Percentiles rank a stretch among this genome's conserved stretches.
phyloP scores from a whole-genome alignment of 2,797 vertebrate genomes.

The Sebastes nivosus region DNA sequence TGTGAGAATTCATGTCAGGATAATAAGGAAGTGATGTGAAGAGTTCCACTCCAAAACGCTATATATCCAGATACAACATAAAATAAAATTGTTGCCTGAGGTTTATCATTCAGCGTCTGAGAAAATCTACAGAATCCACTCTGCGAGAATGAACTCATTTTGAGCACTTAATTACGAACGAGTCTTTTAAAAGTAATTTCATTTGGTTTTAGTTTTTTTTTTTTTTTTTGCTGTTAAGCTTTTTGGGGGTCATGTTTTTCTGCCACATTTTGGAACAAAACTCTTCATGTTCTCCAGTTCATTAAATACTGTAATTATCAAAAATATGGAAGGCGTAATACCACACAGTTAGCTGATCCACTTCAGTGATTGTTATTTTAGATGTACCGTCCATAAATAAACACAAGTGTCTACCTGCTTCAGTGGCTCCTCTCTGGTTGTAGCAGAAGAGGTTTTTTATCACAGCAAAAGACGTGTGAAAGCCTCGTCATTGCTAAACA shows the following conservation, averaged over 20 bases:
- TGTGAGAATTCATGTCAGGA: constrained; percentile 53
- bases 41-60: constrained; percentile 53
- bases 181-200: constrained; percentile 25
- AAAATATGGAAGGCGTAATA: constrained; percentile 37
- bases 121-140: constrained; percentile 45
- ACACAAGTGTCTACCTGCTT: constrained; percentile 29
- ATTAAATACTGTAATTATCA: constrained; percentile 37
- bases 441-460: constrained; percentile 21
- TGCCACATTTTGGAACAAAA: constrained; percentile 49
- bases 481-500: constrained; percentile 40
- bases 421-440: constrained; percentile 25
- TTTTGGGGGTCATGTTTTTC: constrained; percentile 13
- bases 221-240: neutral
- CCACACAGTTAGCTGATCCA: constrained; percentile 45
- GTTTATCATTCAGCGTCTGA: constrained; percentile 55
- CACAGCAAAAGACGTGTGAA: constrained; percentile 25
- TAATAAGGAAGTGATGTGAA: constrained; percentile 56
- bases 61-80: constrained; percentile 47
- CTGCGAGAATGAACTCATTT: constrained; percentile 28
- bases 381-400: constrained; percentile 27
- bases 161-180: constrained; percentile 27
- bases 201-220: constrained; percentile 21
- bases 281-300: constrained; percentile 36
- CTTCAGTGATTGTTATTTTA: constrained; percentile 33
- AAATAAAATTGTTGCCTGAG: constrained; percentile 71